phyloP scores from a whole-genome alignment of 2,797 vertebrate genomes.

The Lacerta viridis region DNA sequence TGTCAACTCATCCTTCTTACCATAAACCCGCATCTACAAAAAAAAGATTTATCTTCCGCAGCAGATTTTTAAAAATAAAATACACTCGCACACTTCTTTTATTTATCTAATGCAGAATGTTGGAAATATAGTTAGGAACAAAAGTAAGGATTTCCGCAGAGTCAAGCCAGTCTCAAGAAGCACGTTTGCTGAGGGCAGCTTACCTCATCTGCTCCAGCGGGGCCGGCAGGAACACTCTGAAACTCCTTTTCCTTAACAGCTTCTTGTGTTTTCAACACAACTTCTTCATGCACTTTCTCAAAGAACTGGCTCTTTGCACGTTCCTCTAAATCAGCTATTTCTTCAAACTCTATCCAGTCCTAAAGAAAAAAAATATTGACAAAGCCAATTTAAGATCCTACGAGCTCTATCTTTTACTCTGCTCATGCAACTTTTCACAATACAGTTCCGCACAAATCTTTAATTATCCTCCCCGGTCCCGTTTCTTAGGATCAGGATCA shows the following conservation, averaged over 20 bases:
- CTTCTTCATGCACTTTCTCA: conserved; percentile 97
- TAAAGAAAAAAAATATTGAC: conserved; percentile 65
- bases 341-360: conserved; percentile 99
- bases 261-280: conserved; percentile 95
- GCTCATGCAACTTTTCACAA: background rate
- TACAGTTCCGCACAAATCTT: background rate
- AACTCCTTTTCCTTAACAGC: conserved; percentile 96
- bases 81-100: background rate
- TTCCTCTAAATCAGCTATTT: conserved; percentile 98
- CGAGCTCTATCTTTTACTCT: background rate
- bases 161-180: background rate
- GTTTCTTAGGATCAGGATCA: background rate
- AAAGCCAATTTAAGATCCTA: conserved; percentile 8
- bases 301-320: conserved; percentile 98
- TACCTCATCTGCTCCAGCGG: conserved; percentile 95
- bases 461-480: background rate
- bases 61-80: background rate
- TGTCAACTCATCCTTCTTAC: background rate
- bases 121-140: background rate
- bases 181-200: conserved; percentile 17
- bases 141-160: background rate
- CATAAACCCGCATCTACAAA: background rate
- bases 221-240: conserved; percentile 93
- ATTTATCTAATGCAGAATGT: background rate
- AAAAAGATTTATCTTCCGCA: too few species aligned